Conservation (phyloP, 2,888 invertebrate species). For the Epistrophella euchroma region DNA sequence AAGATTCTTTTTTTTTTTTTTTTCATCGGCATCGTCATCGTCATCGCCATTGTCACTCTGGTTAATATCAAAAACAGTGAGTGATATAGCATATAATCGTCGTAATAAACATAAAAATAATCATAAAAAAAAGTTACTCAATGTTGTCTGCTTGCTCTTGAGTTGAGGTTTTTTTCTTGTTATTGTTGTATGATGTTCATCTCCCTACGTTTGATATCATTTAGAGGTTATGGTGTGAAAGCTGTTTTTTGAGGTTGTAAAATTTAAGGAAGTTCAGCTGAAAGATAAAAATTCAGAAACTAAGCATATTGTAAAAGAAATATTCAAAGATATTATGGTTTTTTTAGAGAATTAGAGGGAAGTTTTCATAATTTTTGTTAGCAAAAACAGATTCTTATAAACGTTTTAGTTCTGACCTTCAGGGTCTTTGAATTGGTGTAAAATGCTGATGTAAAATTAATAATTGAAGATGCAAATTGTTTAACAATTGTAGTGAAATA, state of each 20-base stretch:
- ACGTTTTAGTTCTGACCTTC: not conserved
- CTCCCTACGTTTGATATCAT: not conserved
- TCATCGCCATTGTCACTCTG: constrained; percentile 18
- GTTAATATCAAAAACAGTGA: constrained; percentile 57
- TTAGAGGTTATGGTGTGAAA: constrained; percentile 69
- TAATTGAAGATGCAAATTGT: too few species aligned
- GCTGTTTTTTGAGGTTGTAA: constrained; percentile 68
- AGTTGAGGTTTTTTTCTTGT: constrained; percentile 12
- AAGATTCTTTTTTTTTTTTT: constrained; percentile 49
- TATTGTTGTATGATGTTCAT: not conserved
- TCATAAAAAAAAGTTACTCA: constrained; percentile 71
- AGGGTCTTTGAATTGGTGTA: not conserved
- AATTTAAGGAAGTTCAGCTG: constrained; percentile 63
- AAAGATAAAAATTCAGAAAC: constrained; percentile 24
- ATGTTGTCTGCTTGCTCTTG: constrained; percentile 60
- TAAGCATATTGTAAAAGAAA: constrained; percentile 54
- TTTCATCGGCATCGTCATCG: constrained; percentile 14
- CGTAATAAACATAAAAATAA: constrained; percentile 76
- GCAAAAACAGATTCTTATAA: not conserved
- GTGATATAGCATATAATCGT: constrained; percentile 74
- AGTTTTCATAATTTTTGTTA: not conserved
- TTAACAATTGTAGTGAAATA: too few species aligned
- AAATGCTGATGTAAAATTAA: too few species aligned
- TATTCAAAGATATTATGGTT: not conserved
- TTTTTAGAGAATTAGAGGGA: not conserved